phyloP scores from a whole-genome alignment of 2,113 vertebrate species.

The Calyptommatus sinebrachiatus region DNA sequence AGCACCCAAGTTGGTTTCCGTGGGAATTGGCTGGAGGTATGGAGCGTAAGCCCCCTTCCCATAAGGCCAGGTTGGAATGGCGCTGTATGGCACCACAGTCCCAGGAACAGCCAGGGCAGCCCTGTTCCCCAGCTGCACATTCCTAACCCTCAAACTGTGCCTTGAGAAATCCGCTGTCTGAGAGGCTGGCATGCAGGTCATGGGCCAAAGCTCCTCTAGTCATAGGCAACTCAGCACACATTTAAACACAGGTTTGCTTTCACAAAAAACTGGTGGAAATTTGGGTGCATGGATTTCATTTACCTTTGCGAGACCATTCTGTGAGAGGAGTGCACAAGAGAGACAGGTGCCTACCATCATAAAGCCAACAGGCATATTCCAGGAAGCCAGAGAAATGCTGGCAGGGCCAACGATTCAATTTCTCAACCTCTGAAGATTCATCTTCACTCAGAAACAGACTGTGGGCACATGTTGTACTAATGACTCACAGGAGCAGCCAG shows the following conservation, averaged over 20 bases:
- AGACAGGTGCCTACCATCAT: slow-evolving; percentile 19
- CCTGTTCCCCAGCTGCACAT: neutral
- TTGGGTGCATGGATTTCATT: slow-evolving; percentile 39
- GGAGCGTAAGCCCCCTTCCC: slow-evolving; percentile 2
- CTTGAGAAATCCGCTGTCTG: neutral
- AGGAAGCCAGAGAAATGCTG: too few relatives aligned
- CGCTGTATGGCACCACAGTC: neutral
- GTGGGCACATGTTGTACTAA: too few relatives aligned
- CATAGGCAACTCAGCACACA: slow-evolving; percentile 26
- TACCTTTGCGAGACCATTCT: slow-evolving; percentile 50
- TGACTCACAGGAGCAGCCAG: too few relatives aligned
- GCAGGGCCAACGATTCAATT: too few relatives aligned
- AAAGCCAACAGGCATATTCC: too few relatives aligned
- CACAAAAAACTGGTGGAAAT: slow-evolving; percentile 30
- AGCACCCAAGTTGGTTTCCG: neutral
- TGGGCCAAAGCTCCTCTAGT: neutral
- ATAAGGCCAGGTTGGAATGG: neutral
- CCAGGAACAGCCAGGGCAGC: slow-evolving; percentile 10
- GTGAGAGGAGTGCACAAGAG: slow-evolving; percentile 40
- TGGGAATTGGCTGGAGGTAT: slow-evolving; percentile 11
- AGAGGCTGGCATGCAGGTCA: slow-evolving; percentile 38
- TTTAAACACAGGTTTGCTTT: slow-evolving; percentile 34
- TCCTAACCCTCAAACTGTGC: neutral
- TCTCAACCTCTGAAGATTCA: too few relatives aligned
- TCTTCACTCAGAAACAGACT: too few relatives aligned